Conservation (phyloP, 2,888 invertebrate genomes). For the Cremastinae sp. region DNA sequence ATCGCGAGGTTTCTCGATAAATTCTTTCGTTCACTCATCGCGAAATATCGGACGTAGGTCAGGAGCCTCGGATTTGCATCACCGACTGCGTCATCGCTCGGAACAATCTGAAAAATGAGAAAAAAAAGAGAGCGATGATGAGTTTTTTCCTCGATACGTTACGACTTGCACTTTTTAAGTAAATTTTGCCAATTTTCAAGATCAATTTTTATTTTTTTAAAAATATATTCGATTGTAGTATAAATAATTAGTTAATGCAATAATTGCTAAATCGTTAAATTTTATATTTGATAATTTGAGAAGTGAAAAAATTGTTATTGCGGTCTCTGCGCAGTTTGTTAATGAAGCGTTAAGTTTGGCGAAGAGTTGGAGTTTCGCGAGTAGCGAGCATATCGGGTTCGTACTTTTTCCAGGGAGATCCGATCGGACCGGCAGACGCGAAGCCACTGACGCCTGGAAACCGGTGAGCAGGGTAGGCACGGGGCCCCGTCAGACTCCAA, state of each 20-base stretch:
- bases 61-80: slow-evolving; percentile 24
- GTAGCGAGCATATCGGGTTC: slow-evolving; percentile 13
- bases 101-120: slow-evolving; percentile 26
- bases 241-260: no score
- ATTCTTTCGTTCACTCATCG: slow-evolving; percentile 1
- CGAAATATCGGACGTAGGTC: slow-evolving; percentile 25
- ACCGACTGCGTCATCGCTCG: slow-evolving; percentile 36
- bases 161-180: no score
- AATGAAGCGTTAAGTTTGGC: background rate
- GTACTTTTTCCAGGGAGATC: slow-evolving; percentile 69
- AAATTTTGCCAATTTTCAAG: no score
- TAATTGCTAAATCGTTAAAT: no score
- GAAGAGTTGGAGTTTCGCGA: slow-evolving; percentile 2
- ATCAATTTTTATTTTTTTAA: no score
- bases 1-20: slow-evolving; percentile 20
- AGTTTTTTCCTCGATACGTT: no score
- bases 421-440: slow-evolving; percentile 78
- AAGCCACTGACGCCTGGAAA: slow-evolving; percentile 79
- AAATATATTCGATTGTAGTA: no score
- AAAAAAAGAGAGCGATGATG: slow-evolving; percentile 25
- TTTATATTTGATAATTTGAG: no score
- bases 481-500: slow-evolving; percentile 64
- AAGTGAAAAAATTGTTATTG: no score
- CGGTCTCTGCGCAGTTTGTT: no score
- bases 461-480: slow-evolving; percentile 76